Conservation (phyloP, 2,113 vertebrate genomes). For the Circaetus cinerascens region DNA sequence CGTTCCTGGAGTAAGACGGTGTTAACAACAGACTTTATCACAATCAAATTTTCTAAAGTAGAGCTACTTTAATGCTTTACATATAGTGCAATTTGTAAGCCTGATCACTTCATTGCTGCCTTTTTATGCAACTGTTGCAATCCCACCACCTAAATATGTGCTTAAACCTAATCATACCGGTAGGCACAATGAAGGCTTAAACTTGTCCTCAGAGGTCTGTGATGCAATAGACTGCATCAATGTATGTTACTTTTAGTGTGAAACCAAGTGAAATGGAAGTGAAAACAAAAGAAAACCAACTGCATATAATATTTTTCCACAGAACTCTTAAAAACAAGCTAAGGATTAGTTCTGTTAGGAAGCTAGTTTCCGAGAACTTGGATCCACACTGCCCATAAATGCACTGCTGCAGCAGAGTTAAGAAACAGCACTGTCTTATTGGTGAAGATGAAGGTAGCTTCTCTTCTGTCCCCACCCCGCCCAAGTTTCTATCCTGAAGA, state of each 20-base stretch:
- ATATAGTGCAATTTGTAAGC: background rate
- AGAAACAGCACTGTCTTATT: background rate
- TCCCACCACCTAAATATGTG: background rate
- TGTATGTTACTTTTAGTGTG: background rate
- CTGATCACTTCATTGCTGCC: background rate
- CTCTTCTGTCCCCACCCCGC: background rate
- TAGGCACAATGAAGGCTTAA: background rate
- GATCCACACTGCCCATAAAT: background rate
- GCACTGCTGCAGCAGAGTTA: background rate
- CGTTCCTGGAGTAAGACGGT: background rate
- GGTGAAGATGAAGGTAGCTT: background rate
- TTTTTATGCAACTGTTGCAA: background rate
- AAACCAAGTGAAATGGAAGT: background rate
- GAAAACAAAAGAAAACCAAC: background rate
- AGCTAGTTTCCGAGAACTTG: background rate
- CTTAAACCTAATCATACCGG: background rate
- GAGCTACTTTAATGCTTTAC: background rate
- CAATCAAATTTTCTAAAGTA: background rate
- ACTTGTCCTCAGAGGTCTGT: background rate
- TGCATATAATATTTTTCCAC: background rate
- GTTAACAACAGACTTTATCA: background rate
- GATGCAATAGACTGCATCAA: background rate
- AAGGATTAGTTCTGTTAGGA: background rate
- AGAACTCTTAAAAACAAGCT: background rate
- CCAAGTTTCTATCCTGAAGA: background rate